Percentiles rank a stretch among this genome's conserved stretches.
Conservation (phyloP, 2,797 vertebrate genomes). For the Sebastes minor region DNA sequence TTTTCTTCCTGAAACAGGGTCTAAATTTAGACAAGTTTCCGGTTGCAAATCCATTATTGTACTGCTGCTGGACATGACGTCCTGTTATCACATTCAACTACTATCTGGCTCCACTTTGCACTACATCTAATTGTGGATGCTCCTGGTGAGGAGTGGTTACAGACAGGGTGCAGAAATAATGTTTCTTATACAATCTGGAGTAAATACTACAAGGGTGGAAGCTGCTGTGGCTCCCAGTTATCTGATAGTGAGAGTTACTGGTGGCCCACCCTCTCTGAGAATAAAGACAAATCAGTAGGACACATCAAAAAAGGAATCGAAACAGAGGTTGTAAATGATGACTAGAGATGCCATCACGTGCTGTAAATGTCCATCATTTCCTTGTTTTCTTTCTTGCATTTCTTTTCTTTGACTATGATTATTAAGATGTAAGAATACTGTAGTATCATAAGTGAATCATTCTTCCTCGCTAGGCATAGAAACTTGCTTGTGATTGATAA, state of each 20-base stretch:
- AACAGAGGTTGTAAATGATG: constrained; percentile 69
- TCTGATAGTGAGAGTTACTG: constrained; percentile 9
- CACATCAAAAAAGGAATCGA: constrained; percentile 44
- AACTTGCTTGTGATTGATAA: constrained; percentile 84
- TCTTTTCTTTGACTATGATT: constrained; percentile 70
- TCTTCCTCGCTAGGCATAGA: constrained; percentile 82
- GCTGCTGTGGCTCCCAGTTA: constrained; percentile 25
- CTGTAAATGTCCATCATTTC: constrained; percentile 79
- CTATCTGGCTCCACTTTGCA: constrained; percentile 61
- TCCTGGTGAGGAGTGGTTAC: constrained; percentile 31
- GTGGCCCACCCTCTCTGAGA: constrained; percentile 8
- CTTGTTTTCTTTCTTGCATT: constrained; percentile 71
- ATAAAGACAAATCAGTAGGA: constrained; percentile 68
- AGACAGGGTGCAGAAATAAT: constrained; percentile 57
- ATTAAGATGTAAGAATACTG: constrained; percentile 82
- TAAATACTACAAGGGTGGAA: constrained; percentile 8
- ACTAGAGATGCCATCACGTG: constrained; percentile 71
- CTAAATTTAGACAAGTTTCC: constrained; percentile 22
- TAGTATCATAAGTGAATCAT: constrained; percentile 81
- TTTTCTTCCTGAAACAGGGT: constrained; percentile 40
- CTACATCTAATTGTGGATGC: constrained; percentile 52
- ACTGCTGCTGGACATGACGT: constrained; percentile 42
- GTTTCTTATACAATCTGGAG: constrained; percentile 37
- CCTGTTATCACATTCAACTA: constrained; percentile 36
- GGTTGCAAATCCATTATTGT: constrained; percentile 21